Percentiles rank a stretch among this genome's conserved stretches.
Conservation (phyloP, 1,140 invertebrate genomes). For the Platorchestia sp. region DNA sequence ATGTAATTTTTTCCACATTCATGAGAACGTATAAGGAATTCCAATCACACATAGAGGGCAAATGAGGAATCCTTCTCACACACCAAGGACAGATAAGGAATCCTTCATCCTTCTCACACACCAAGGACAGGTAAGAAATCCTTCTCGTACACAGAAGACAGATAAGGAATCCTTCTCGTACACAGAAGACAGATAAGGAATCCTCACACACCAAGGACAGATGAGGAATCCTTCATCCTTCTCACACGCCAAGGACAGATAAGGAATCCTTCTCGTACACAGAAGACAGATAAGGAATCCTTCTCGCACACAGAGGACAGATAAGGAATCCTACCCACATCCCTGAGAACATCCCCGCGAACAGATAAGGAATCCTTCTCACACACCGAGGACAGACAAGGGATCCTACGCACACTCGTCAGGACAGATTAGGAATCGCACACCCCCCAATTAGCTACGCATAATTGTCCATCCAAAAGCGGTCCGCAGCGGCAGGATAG, state of each 20-base stretch:
- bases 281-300: not conserved
- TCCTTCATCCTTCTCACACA: too few species aligned
- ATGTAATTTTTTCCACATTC: not conserved
- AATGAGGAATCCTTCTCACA: too few species aligned
- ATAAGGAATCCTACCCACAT: not conserved
- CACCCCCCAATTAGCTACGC: too few species aligned
- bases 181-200: too few species aligned
- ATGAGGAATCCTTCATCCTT: not conserved
- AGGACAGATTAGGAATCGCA: too few species aligned
- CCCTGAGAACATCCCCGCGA: not conserved
- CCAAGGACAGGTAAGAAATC: too few species aligned
- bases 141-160: too few species aligned
- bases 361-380: not conserved
- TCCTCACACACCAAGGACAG: too few species aligned
- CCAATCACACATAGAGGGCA: too few species aligned
- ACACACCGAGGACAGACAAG: not conserved
- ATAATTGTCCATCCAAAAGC: not conserved
- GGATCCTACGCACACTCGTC: not conserved
- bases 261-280: not conserved
- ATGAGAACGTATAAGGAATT: too few species aligned
- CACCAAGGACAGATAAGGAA: too few species aligned
- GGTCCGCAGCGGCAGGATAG: not conserved
- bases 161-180: too few species aligned
- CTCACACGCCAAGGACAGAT: not conserved
- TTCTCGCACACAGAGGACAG: not conserved